A percentile compares a stretch with the other conserved stretches of the same genome.
These are phyloP conservation scores for Hemitrygon akajei DNA, from an alignment of 2,797 vertebrate genomes.

Conservation along the genomic window DNA sequence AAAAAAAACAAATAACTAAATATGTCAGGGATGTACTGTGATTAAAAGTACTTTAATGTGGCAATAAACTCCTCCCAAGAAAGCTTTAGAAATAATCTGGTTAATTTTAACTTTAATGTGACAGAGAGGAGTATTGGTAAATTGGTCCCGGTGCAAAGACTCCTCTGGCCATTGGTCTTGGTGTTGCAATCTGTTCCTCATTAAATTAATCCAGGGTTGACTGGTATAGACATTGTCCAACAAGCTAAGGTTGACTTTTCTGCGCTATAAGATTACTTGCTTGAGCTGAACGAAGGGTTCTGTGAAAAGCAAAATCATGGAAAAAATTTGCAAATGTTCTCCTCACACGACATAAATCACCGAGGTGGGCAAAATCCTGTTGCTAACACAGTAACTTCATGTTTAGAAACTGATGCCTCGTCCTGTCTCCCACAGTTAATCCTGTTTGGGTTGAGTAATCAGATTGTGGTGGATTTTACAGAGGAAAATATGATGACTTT, in stretches of 20 bases:
- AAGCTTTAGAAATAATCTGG: not conserved
- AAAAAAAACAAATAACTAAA: too few species aligned
- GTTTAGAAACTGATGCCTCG: not conserved
- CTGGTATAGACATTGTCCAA: not conserved
- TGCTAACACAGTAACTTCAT: too few species aligned
- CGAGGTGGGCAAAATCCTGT: too few species aligned
- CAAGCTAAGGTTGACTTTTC: not conserved
- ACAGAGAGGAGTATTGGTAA: not conserved
- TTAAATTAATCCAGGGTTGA: not conserved
- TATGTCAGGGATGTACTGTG: too few species aligned
- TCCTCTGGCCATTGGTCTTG: not conserved
- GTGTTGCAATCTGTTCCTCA: not conserved
- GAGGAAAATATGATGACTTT: conserved; percentile 90
- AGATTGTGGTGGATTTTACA: conserved; percentile 88
- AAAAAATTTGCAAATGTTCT: not conserved
- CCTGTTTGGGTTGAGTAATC: conserved; percentile 90
- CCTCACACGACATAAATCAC: not conserved
- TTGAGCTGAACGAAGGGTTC: not conserved
- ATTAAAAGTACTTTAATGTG: not conserved
- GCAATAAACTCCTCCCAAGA: not conserved
- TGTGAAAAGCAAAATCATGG: not conserved
- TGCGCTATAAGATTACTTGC: too few species aligned
- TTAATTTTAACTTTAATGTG: not conserved
- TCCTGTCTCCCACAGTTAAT: conserved; percentile 65
- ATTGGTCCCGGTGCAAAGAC: not conserved